Base-by-base conservation (phyloP, 1,140 invertebrate species). In the Pararge aegeria region DNA sequence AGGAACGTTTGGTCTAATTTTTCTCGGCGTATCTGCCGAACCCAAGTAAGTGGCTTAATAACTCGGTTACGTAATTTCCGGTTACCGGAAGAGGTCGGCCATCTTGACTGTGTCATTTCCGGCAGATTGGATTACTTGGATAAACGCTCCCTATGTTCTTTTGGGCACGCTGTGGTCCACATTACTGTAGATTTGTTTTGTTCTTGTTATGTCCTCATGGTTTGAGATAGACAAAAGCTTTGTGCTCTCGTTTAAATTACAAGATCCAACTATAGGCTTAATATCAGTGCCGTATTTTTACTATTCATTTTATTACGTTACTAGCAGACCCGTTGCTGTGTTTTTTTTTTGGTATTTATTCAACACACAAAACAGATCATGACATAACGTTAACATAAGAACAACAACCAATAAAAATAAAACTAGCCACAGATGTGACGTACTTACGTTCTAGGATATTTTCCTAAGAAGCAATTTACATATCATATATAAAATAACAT, bases 41-140 rank as follows among this genome's bases (percentile, higher is more conserved):
- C 46, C 13, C 46, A 49, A 49, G 46, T 49, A 49, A 49, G 46
- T 49, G 46, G 46, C 46, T 49, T 53, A 55, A 55, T 55, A 46
- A 44, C 52, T 44, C 52, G 21, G 38, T 55, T 55, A 55, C 53
- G 40, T 29, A 55, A 55, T 55, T 44, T 55, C 53, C 53, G 53
- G 53, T 20, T 2, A 7, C 38, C 21, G 53, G 27, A 55, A 55
- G 24, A 18, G 38, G 53, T 55, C 53, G 27, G 38, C 53, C 53
- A 55, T 55, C 53, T 46, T 55, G 53, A 29, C 38, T 46, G 21
- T 46, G 53, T 46, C 53, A 44, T 55, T 55, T 55, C 53, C 53
- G 21, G 21, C 21, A 46, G 53, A 55, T 55, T 40, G 40, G 38
- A 55, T 55, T 44, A 30, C 53, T 44, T 46, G 15, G 24, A 46